Base-by-base conservation (phyloP, 2,797 vertebrate genomes). In the Syngnathus acus region DNA sequence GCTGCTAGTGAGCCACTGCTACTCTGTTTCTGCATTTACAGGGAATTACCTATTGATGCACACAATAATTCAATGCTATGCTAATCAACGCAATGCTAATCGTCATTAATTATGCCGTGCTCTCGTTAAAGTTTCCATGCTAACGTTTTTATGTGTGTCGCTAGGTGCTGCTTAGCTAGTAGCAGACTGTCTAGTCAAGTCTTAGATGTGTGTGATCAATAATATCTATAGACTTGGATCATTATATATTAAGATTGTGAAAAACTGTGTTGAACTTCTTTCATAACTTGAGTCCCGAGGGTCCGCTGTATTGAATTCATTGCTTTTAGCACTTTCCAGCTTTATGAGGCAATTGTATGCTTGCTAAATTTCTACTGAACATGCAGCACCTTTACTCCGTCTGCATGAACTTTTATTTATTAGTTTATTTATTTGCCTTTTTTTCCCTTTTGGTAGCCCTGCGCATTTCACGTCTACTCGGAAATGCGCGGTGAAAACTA, bases 281-380 rank as follows among this genome's bases (percentile, higher is more conserved):
- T 57, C 26, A 17, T 38, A 16, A 37, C 26, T 43, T 42, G 6
- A 62, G 21, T 45, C 23, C 60, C 11, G 13, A 45, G 60, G 60
- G 60, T 62, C 60, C 60, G 16, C 40, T 62, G 40, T 62, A 43
- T 62, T 10, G 19, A 72, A 66, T 69, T 72, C 73, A 74, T 81
- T 70, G 65, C 80, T 82, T 75, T 48, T 65, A 69, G 68, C 61
- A 57, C 54, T 54, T 42, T 38, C 16, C 55, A 48, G 43, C 65
- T 78, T 72, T 38, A 63, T 74, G 73, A 82, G 78, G 72, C 71
- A 32, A 82, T 81, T 81, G 67, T 80, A 73, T 38, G 78, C 63
- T 65, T 68, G 78, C 61, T 62, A 10, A 72, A 67, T 63, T 74
- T 62, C 17, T 74, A 70, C 79, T 73, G 73, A 78, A 83, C 78